Base-by-base conservation (phyloP, 2,888 invertebrate species). In the Drosophila anomalata region DNA sequence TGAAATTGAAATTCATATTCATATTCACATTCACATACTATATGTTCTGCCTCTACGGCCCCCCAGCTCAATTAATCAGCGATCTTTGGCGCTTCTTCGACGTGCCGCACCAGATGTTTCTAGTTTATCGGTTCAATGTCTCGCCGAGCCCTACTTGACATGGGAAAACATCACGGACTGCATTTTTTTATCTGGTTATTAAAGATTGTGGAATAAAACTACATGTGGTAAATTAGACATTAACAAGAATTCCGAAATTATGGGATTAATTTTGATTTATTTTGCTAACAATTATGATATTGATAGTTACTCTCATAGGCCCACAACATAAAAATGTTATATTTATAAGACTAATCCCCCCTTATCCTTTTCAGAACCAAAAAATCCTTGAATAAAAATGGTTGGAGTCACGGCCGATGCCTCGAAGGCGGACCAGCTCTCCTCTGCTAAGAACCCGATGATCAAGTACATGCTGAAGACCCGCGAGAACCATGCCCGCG, bases 391-490 rank as follows among this genome's bases (percentile, higher is more conserved):
- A 8, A 33, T 20, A 56, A 88, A 75, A 62, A 91, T 91, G 91
- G 91, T 91, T 71, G 91, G 91, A 36, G 89, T 90, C 36, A 73
- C 80, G 2, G 78, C 77, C 14, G 83, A 82, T 9, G 50, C 79
- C 41, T 76, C 81, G 0, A 81, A 79, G 50, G 74, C 75, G 26
- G 83, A 81, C 9, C 87, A 88, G 57, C 60, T 89, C 46, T 80
- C 89, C 5, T 84, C 89, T 53, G 76, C 77, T 2, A 89, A 90
- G 63, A 91, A 91, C 80, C 90, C 91, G 5, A 89, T 91, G 88
- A 89, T 91, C 56, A 90, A 91, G 51, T 91, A 90, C 54, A 87
- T 92, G 90, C 82, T 91, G 2, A 91, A 91, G 65, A 81, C 87
- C 0, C 88, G 92, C 7, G 91, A 92, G 72, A 90, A 87, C 57